These are phyloP conservation scores for Phyllotreta cruciferae DNA, from an alignment of 2,888 invertebrate genomes.

Conservation along the genomic window DNA sequence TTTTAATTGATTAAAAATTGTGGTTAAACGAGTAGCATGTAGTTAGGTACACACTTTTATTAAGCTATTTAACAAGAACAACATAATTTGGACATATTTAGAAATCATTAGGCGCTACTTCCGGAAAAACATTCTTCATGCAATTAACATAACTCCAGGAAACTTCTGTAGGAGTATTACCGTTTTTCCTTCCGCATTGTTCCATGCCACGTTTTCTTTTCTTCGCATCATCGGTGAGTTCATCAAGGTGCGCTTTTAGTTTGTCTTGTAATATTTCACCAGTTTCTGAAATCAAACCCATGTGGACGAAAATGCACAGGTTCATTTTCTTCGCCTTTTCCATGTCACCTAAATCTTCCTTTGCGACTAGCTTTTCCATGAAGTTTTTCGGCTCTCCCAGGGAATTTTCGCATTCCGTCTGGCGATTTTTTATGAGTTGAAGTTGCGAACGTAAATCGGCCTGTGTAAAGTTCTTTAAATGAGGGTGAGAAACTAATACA, in stretches of 20 bases:
- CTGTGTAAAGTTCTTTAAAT: not conserved
- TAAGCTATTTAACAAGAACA: too few species aligned
- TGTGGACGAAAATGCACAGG: not conserved
- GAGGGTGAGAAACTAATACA: too few species aligned
- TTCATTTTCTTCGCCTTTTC: not conserved
- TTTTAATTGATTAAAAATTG: too few species aligned
- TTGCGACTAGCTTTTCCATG: not conserved
- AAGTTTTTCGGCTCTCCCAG: slow-evolving; percentile 4
- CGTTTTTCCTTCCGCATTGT: slow-evolving; percentile 15
- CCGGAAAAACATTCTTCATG: not conserved
- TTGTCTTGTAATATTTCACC: not conserved
- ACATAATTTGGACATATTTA: too few species aligned
- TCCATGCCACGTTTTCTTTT: not conserved
- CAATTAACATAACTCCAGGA: slow-evolving; percentile 9
- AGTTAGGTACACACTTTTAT: too few species aligned
- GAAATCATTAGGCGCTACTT: not conserved
- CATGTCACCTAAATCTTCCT: not conserved
- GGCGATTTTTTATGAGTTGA: not conserved
- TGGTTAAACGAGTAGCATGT: too few species aligned
- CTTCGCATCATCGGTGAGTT: not conserved
- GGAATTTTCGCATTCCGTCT: not conserved
- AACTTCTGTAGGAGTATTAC: slow-evolving; percentile 12
- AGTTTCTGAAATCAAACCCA: not conserved
- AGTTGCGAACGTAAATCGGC: not conserved
- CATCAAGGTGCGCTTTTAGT: not conserved